These are phyloP conservation scores for Chelon auratus DNA, from an alignment of 2,797 vertebrate genomes.

Conservation along the genomic window DNA sequence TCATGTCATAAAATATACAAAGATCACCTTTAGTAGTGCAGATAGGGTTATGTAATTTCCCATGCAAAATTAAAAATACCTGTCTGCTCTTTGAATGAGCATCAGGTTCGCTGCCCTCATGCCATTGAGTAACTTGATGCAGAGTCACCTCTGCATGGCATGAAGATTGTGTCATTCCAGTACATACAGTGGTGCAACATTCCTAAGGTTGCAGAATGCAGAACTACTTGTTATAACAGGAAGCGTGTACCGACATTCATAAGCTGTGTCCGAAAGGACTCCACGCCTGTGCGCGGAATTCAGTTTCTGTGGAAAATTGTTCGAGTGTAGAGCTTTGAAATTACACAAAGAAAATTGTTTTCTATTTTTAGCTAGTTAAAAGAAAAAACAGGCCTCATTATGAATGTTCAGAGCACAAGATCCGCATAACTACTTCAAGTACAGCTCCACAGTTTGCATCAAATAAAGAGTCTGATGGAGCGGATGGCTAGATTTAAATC, in stretches of 20 bases:
- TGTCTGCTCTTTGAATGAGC: slow-evolving; percentile 7
- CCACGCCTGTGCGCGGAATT: background rate
- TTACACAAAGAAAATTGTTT: background rate
- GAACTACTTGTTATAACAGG: slow-evolving; percentile 33
- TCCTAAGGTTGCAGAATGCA: slow-evolving; percentile 45
- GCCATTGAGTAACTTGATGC: background rate
- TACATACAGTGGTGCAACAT: slow-evolving; percentile 24
- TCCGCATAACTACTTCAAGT: background rate
- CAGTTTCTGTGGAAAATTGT: background rate
- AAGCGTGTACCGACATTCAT: slow-evolving; percentile 29
- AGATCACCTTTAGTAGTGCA: background rate
- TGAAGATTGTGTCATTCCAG: slow-evolving; percentile 30
- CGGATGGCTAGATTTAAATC: background rate
- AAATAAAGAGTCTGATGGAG: too few relatives aligned
- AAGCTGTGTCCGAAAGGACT: background rate
- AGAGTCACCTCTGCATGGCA: slow-evolving; percentile 18
- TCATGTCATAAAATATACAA: background rate
- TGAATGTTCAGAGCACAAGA: background rate
- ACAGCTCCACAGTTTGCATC: background rate
- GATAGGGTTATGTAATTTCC: background rate
- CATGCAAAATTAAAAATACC: background rate
- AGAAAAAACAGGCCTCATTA: background rate
- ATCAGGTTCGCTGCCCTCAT: background rate
- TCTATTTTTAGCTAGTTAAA: background rate
- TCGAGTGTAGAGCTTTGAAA: too few relatives aligned